Evolutionary conservation across 1,140 invertebrate species (phyloP).

Genomic region (Charaxes varanes): DNA sequence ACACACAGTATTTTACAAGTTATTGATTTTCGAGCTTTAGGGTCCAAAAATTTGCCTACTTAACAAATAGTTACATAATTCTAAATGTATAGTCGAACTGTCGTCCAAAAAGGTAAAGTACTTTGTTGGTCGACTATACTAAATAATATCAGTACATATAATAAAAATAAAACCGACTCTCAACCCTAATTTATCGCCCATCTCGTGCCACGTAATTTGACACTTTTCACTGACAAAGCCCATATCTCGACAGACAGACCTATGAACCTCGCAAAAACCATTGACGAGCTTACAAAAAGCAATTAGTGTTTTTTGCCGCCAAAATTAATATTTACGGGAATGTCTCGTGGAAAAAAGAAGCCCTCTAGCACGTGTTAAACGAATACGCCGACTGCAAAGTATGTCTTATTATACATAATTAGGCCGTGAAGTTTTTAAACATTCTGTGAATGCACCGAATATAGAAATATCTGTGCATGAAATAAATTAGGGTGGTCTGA

Average conservation of each 20-base stretch:
- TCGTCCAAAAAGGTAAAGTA: no score
- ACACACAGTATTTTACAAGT: no score
- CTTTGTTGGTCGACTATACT: no score
- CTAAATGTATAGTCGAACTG: no score
- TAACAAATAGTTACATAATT: no score
- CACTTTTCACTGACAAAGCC: constrained; percentile 70
- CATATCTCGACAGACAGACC: constrained; percentile 58
- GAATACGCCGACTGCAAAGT: constrained; percentile 48
- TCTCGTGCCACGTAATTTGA: constrained; percentile 71
- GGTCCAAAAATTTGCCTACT: no score
- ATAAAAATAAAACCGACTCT: no score
- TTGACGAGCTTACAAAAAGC: constrained; percentile 57
- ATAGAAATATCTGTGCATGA: constrained; percentile 1
- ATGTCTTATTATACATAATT: constrained; percentile 72
- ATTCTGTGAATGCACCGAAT: no score
- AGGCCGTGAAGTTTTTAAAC: constrained; percentile 50
- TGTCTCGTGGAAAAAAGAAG: constrained; percentile 37
- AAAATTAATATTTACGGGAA: constrained; percentile 69
- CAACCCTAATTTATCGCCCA: constrained; percentile 61
- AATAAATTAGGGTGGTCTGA: constrained; percentile 14
- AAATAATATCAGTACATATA: no score
- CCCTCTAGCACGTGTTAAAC: constrained; percentile 66
- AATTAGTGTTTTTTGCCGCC: constrained; percentile 67
- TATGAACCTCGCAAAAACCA: constrained; percentile 56
- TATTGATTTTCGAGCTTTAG: no score